Evolutionary conservation across 2,888 invertebrate genomes (phyloP), one percentile per base, ranked within the genome.

Genomic region (Cephus spinipes): DNA sequence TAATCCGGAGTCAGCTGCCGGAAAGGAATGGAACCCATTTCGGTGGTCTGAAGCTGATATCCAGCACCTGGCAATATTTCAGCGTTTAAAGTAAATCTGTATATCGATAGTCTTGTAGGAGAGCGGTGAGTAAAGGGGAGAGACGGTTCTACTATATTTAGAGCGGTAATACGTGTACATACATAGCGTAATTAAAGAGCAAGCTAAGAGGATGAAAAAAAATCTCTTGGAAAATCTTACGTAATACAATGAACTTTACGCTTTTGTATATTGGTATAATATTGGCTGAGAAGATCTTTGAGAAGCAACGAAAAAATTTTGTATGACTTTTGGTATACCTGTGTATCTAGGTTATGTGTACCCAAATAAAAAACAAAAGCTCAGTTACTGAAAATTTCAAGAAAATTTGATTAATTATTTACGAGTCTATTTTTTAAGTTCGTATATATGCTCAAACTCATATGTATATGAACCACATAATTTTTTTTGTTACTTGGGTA

Each of bases 21-120:
- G 85, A 83, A 87, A 86, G 86, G 86, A 87, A 87, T 85, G 83
- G 83, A 84, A 81, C 82, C 79, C 76, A 77, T 79, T 79, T 79
- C 68, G 76, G 76, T 79, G 77, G 77, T 73, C 77, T 73, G 55
- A 75, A 77, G 76, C 79, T 75, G 85, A 86, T 85, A 86, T 78
- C 83, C 84, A 75, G 81, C 86, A 86, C 83, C 86, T 85, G 86
- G 85, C 83, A 84, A 86, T 86, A 86, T 85, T 86, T 86, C 85
- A 85, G 83, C 81, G 79, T 81, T 84, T 85, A 82, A 74, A 36
- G 74, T 35, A 74, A 74, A 79, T 35, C 75, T 81, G 69, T 71
- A 31, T 71, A 71, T 71, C 15, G 71, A 31, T 55, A 55, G 71
- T 33, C 12, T 12, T 71, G 71, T 31, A 31, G 71, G 1, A 32